phyloP scores from a whole-genome alignment of 2,113 vertebrate genomes.

The Chaetodon auriga region DNA sequence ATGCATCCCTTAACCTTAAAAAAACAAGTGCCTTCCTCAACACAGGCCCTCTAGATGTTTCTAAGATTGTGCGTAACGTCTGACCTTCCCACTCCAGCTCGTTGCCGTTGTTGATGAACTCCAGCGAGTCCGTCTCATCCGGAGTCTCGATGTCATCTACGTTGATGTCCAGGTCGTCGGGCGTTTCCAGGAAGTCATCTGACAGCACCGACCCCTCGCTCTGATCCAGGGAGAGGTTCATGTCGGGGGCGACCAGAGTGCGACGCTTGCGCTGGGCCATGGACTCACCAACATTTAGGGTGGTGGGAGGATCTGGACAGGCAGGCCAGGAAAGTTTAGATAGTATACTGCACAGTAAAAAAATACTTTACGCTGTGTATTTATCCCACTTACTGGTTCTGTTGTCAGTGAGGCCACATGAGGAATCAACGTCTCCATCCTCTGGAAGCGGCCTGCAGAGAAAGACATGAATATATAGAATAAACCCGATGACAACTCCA shows the following conservation, averaged over 20 bases:
- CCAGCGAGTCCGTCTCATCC: slow-evolving; percentile 95
- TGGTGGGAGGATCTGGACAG: slow-evolving; percentile 88
- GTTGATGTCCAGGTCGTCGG: slow-evolving; percentile 96
- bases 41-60: not conserved
- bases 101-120: slow-evolving; percentile 92
- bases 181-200: slow-evolving; percentile 92
- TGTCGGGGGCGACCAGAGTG: slow-evolving; percentile 93
- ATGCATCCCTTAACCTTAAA: not conserved
- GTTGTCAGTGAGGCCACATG: slow-evolving; percentile 86
- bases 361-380: not conserved
- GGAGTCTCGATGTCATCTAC: slow-evolving; percentile 97
- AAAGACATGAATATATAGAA: not conserved
- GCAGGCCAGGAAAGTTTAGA: not conserved
- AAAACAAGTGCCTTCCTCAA: no score
- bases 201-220: slow-evolving; percentile 96
- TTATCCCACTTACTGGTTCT: slow-evolving; percentile 86
- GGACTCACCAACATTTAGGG: slow-evolving; percentile 84
- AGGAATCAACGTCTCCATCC: slow-evolving; percentile 86
- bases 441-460: slow-evolving; percentile 89
- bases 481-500: not conserved
- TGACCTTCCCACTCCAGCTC: slow-evolving; percentile 98
- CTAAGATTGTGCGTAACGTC: slow-evolving; percentile 23
- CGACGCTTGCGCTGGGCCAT: slow-evolving; percentile 88
- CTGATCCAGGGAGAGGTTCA: slow-evolving; percentile 96
- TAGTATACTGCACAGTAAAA: not conserved